phyloP scores from a whole-genome alignment of 1,140 invertebrate genomes.

The Aphidius ervi region DNA sequence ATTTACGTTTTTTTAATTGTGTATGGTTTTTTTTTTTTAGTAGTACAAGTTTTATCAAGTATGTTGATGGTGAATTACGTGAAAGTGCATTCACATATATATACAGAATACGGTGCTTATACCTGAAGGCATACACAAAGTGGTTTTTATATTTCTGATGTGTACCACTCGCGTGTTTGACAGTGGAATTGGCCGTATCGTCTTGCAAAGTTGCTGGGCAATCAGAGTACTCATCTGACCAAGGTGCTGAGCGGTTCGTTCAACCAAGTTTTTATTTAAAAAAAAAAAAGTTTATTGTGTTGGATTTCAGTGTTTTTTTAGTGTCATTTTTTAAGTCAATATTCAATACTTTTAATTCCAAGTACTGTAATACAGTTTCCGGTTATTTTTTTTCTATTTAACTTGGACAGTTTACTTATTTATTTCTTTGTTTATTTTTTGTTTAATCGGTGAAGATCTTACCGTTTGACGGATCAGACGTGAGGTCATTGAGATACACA shows the following conservation, averaged over 20 bases:
- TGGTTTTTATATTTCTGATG: neutral
- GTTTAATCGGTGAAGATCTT: neutral
- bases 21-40: no score
- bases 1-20: no score
- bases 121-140: neutral
- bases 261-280: constrained; percentile 3
- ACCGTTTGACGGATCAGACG: neutral
- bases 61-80: constrained; percentile 25
- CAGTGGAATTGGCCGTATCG: constrained; percentile 32
- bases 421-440: no score
- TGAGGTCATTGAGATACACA: neutral
- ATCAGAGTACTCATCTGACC: constrained; percentile 38
- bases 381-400: no score
- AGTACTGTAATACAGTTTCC: no score
- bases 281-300: neutral
- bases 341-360: no score
- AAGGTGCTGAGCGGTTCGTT: constrained; percentile 34
- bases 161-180: constrained; percentile 25
- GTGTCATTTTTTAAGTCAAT: no score
- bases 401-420: no score
- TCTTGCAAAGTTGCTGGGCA: constrained; percentile 33
- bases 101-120: neutral
- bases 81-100: constrained; percentile 42
- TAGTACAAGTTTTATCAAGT: no score
- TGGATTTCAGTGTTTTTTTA: neutral